These are phyloP conservation scores for Malthinus seriepunctatus DNA, from an alignment of 2,888 invertebrate species.

Conservation along the genomic window DNA sequence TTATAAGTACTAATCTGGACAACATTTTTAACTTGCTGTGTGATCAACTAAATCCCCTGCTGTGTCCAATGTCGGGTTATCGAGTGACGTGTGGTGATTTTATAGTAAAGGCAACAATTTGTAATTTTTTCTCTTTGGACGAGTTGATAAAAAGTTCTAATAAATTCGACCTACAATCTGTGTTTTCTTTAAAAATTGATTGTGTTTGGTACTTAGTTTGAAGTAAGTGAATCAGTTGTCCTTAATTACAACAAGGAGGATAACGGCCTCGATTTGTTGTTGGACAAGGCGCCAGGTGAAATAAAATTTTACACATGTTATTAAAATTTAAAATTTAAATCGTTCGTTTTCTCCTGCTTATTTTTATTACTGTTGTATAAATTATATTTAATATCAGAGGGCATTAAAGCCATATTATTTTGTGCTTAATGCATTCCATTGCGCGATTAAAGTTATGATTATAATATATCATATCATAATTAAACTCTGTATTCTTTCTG, in stretches of 20 bases:
- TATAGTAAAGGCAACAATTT: conserved; percentile 33
- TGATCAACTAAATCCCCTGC: conserved; percentile 23
- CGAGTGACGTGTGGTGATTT: conserved; percentile 35
- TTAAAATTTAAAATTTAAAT: conserved; percentile 28
- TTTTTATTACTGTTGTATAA: conserved; percentile 23
- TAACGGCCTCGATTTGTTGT: conserved; percentile 27
- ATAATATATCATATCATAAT: conserved; percentile 28
- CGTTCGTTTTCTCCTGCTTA: conserved; percentile 24
- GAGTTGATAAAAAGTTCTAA: conserved; percentile 12
- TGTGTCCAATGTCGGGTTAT: conserved; percentile 20
- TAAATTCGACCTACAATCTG: not conserved
- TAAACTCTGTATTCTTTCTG: conserved; percentile 27
- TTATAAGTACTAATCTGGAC: conserved; percentile 28
- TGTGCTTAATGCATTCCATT: conserved; percentile 26
- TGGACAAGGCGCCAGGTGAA: conserved; percentile 28
- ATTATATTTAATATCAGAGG: conserved; percentile 21
- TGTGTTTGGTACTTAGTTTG: conserved; percentile 5
- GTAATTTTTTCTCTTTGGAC: conserved; percentile 20
- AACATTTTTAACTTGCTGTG: conserved; percentile 21
- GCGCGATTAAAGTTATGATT: conserved; percentile 29
- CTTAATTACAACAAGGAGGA: conserved; percentile 24
- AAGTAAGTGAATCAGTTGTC: conserved; percentile 18
- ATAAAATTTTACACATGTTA: conserved; percentile 29
- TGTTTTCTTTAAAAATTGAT: not conserved
- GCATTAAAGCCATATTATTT: conserved; percentile 21